Base-by-base conservation (phyloP, 2,113 vertebrate species). In the Chaenogobius annularis region DNA sequence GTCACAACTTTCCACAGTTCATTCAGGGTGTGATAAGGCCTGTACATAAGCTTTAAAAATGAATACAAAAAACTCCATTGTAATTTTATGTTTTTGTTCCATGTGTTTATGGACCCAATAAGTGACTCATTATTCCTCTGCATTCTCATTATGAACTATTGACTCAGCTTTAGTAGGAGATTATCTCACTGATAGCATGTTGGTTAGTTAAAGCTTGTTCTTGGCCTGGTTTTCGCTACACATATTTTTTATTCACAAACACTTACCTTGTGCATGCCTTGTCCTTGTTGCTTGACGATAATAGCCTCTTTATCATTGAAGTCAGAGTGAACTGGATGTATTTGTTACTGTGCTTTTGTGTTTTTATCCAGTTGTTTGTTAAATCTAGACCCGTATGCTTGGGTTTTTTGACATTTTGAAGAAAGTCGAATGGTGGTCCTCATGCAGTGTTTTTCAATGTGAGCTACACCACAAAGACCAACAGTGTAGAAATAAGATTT, bases 101-200 rank as follows among this genome's bases (percentile, higher is more conserved):
- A 0, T 48, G 11, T 5, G 43, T 83, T 88, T 83, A 83, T 81
- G 72, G 46, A 13, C 15, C 31, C 13, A 82, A 85, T 83, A 72
- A 61, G 69, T 87, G 35, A 82, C 23, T 81, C 26, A 82, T 86
- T 86, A 19, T 20, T 59, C 22, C 59, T 50, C 17, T 37, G 59
- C 22, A 72, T 71, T 81, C 74, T 77, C 73, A 81, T 74, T 56
- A 66, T 23, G 61, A 22, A 12, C 22, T 72, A 46, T 65, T 44
- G n/a, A 35, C 58, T 50, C 26, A 63, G 59, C 35, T 56, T 65
- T 17, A 72, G 73, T 23, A n/a, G 48, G 0, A 85, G 31, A 80
- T 64, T 43, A 52, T 63, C 19, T 48, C 9, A 37, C 23, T 10
- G 15, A 66, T 71, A 37, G 7, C 50, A 50, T 56, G 56, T 12